A percentile compares a stretch with the other conserved stretches of the same genome.
These are phyloP conservation scores for Arrhopalites spinosus DNA, from an alignment of 2,888 invertebrate species.

Conservation along the genomic window DNA sequence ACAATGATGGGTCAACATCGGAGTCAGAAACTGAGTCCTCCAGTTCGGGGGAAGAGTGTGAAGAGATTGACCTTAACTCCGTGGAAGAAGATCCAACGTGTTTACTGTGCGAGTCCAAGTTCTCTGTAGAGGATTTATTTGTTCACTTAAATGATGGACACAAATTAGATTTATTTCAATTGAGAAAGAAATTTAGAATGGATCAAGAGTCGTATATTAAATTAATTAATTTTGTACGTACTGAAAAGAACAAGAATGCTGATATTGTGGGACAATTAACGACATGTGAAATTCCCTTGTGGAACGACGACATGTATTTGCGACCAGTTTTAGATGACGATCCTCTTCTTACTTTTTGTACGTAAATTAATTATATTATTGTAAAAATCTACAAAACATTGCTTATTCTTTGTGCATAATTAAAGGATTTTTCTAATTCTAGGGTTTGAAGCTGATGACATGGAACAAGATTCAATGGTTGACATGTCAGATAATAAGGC, in stretches of 20 bases:
- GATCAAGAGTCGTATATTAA: slow-evolving; percentile 71
- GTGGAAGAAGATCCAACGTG: background rate
- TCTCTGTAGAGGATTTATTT: background rate
- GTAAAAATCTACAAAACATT: background rate
- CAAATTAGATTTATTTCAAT: slow-evolving; percentile 67
- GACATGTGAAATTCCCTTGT: slow-evolving; percentile 61
- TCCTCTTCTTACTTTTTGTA: slow-evolving; percentile 82
- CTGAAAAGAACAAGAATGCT: slow-evolving; percentile 63
- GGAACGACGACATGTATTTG: slow-evolving; percentile 78
- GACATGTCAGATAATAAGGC: background rate
- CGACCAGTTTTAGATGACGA: slow-evolving; percentile 75
- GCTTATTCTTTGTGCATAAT: too few species aligned
- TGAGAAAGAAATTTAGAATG: slow-evolving; percentile 74
- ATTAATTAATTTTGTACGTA: slow-evolving; percentile 67
- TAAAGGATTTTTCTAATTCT: background rate
- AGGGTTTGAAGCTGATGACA: slow-evolving; percentile 3
- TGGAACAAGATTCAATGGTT: background rate
- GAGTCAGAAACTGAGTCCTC: too few species aligned
- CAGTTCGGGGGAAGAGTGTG: background rate
- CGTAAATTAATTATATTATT: slow-evolving; percentile 9
- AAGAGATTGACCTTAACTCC: background rate
- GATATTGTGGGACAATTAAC: slow-evolving; percentile 62
- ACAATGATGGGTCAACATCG: too few species aligned
- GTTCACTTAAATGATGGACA: slow-evolving; percentile 70
- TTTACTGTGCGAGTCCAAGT: background rate